These are phyloP conservation scores for Dallia pectoralis DNA, from an alignment of 2,797 vertebrate species.

Conservation along the genomic window DNA sequence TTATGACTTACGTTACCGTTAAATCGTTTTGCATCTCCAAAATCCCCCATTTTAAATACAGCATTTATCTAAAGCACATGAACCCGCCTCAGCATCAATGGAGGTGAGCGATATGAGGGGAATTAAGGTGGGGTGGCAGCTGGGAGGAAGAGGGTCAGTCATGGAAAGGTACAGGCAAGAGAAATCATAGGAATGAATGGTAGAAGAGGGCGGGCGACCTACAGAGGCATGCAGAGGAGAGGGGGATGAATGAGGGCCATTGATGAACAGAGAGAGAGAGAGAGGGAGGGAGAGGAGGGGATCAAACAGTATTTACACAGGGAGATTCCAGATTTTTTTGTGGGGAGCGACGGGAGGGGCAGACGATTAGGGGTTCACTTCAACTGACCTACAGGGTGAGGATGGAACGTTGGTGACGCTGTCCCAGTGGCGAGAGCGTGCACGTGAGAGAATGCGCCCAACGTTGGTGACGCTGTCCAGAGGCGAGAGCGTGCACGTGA, in stretches of 20 bases:
- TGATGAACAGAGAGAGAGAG: conserved; percentile 25
- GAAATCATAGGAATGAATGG: conserved; percentile 41
- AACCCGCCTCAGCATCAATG: neutral
- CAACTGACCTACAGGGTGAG: conserved; percentile 37
- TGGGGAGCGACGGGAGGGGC: neutral
- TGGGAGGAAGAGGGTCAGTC: conserved; percentile 33
- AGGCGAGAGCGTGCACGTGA: conserved; percentile 62
- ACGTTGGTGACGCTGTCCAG: conserved; percentile 16
- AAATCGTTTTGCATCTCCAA: neutral
- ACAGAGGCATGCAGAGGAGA: conserved; percentile 20
- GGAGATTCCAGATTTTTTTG: conserved; percentile 24
- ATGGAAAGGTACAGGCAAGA: conserved; percentile 34
- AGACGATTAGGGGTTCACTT: neutral
- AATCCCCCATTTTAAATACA: neutral
- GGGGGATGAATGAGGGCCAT: conserved; percentile 45
- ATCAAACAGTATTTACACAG: conserved; percentile 46
- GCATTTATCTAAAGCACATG: neutral
- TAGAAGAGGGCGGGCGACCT: conserved; percentile 19
- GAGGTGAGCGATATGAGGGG: neutral
- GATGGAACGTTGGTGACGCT: conserved; percentile 21
- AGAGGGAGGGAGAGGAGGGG: conserved; percentile 25
- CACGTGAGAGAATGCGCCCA: conserved; percentile 58
- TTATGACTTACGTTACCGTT: neutral
- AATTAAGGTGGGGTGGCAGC: neutral
- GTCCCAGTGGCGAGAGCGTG: conserved; percentile 31